Evolutionary conservation across 2,888 invertebrate genomes (phyloP).

Genomic region (Synergus japonicus): DNA sequence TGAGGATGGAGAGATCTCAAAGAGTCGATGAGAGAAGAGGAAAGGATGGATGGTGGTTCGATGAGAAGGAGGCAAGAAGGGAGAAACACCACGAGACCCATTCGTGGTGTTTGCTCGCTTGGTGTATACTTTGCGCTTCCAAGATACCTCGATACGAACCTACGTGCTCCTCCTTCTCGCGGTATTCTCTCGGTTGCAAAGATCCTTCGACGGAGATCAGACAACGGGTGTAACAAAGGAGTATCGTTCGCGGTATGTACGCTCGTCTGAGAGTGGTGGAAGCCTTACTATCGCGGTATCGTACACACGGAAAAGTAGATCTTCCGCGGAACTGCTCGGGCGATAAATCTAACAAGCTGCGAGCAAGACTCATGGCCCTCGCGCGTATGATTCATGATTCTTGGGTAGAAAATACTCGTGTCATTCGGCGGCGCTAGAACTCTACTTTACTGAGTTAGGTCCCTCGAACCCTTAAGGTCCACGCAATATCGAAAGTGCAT

Average conservation of each 20-base stretch:
- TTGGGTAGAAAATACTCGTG: constrained; percentile 47
- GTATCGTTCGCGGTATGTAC: constrained; percentile 44
- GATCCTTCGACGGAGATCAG: constrained; percentile 69
- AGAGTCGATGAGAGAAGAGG: constrained; percentile 40
- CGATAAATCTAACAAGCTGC: constrained; percentile 71
- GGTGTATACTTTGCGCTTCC: constrained; percentile 63
- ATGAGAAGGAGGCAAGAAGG: constrained; percentile 20
- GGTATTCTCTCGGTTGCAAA: constrained; percentile 58
- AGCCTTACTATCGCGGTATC: constrained; percentile 54
- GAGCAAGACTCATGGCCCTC: constrained; percentile 61
- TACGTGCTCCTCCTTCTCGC: constrained; percentile 51
- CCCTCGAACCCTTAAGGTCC: constrained; percentile 1
- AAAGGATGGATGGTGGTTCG: constrained; percentile 36
- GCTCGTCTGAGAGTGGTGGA: constrained; percentile 16
- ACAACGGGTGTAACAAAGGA: constrained; percentile 73
- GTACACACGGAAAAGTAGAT: constrained; percentile 67
- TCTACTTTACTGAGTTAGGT: constrained; percentile 4
- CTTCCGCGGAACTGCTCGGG: constrained; percentile 62
- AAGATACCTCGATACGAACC: constrained; percentile 67
- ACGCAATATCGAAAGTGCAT: constrained; percentile 19
- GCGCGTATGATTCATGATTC: constrained; percentile 70
- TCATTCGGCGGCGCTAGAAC: constrained; percentile 38
- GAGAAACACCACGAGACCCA: constrained; percentile 21
- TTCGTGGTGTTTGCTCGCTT: constrained; percentile 43
- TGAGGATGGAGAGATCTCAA: constrained; percentile 58